phyloP scores from a whole-genome alignment of 2,888 invertebrate species.

The Bombylius major region DNA sequence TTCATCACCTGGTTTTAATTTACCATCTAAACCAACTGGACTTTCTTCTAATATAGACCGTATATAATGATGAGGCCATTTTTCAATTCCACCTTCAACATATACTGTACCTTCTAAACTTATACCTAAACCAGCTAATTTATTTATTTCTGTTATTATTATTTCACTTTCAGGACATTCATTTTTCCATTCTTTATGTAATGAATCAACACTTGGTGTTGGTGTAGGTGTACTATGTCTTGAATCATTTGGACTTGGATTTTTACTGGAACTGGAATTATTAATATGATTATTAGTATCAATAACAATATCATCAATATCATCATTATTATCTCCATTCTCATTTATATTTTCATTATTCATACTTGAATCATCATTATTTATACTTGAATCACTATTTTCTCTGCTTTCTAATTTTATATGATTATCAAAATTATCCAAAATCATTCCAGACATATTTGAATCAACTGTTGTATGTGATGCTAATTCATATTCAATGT shows the following conservation, averaged over 20 bases:
- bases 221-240: slow-evolving; percentile 30
- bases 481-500: slow-evolving; percentile 66
- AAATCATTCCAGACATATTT: slow-evolving; percentile 40
- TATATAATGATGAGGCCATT: slow-evolving; percentile 97
- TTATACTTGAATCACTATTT: slow-evolving; percentile 4
- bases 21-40: slow-evolving; percentile 86
- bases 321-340: neutral
- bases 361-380: slow-evolving; percentile 5
- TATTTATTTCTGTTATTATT: slow-evolving; percentile 82
- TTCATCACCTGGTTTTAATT: slow-evolving; percentile 90
- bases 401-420: slow-evolving; percentile 26
- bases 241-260: slow-evolving; percentile 33
- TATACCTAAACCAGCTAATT: slow-evolving; percentile 89
- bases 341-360: slow-evolving; percentile 3
- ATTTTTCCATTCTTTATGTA: slow-evolving; percentile 66
- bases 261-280: neutral
- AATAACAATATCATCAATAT: neutral
- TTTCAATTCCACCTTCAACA: slow-evolving; percentile 91
- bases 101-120: slow-evolving; percentile 98
- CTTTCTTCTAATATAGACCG: slow-evolving; percentile 92
- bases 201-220: slow-evolving; percentile 54
- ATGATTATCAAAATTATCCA: slow-evolving; percentile 20
- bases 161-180: slow-evolving; percentile 75
- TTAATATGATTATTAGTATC: slow-evolving; percentile 8
- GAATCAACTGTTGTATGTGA: slow-evolving; percentile 72